Evolutionary conservation across 2,888 invertebrate genomes (phyloP), one percentile per base, ranked within the genome.

Genomic region (Drosophila maculinotata): DNA sequence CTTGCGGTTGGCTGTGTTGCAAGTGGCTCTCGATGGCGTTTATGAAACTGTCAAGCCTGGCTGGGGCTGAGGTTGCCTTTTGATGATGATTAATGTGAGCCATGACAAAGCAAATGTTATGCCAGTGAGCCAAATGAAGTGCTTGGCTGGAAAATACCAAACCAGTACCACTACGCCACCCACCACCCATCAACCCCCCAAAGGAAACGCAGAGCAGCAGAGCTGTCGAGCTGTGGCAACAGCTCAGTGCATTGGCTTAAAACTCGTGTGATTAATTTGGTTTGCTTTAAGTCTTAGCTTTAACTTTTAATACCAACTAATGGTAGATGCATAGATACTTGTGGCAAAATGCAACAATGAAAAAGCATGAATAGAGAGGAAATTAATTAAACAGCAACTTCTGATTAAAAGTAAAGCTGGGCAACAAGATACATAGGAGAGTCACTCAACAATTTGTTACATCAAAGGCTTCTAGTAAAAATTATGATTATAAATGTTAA

Each of bases 31-130:
- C 56, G 65, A 57, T 73, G 70, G 70, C 85, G 68, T 60, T 84
- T 81, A 87, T 81, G 80, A 84, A 84, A 81, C 75, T 74, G 82
- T 81, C 81, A 81, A 59, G 75, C 33, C 59, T 54, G 57, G 48
- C 57, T 57, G 51, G 41, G 36, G 57, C 62, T 42, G 44, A 48
- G 47, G 57, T 30, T 36, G 57, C 25, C 48, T 47, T 56, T 84
- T 85, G 82, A 80, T 84, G 80, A 87, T 80, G 87, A 80, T 87
- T 87, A 87, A 87, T 87, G 85, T 49, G 79, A 42, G 60, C 59
- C 85, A 81, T 81, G 87, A 81, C 80, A 87, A 87, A 81, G 81
- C 82, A 71, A 81, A 81, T 84, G 82, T 74, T 71, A 63, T 78
- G 75, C 63, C 64, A 47, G 60, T 42, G 41, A 39, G 57, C 57